A percentile compares a stretch with the other conserved stretches of the same genome.
Evolutionary conservation across 2,113 vertebrate species (phyloP).

Genomic region (Poeciliopsis turrubarensis): DNA sequence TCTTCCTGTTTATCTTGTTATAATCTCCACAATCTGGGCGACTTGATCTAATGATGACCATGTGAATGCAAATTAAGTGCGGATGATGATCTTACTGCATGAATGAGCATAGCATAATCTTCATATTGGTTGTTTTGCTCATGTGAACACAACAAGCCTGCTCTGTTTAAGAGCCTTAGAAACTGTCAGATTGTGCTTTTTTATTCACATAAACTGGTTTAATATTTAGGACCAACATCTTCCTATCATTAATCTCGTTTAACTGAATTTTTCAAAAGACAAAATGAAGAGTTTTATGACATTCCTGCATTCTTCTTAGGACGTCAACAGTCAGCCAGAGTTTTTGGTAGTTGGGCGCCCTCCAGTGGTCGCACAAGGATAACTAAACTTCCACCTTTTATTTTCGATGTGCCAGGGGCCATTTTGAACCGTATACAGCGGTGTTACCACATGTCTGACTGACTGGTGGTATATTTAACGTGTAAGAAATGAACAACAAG

Average conservation of each 20-base stretch:
- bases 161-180: not conserved
- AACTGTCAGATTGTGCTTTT: not conserved
- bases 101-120: not conserved
- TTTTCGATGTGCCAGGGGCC: slow-evolving; percentile 72
- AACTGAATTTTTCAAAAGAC: not conserved
- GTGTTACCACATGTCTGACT: slow-evolving; percentile 46
- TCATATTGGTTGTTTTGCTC: too few species aligned
- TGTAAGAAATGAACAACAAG: slow-evolving; percentile 43
- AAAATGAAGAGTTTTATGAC: not conserved
- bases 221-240: not conserved
- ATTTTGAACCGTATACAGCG: slow-evolving; percentile 74
- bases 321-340: not conserved
- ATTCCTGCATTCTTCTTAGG: not conserved
- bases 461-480: slow-evolving; percentile 45
- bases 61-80: not conserved
- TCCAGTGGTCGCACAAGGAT: slow-evolving; percentile 50
- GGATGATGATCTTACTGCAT: not conserved
- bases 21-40: not conserved
- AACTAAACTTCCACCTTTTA: slow-evolving; percentile 16
- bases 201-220: not conserved
- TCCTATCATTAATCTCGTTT: too few species aligned
- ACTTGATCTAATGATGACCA: too few species aligned
- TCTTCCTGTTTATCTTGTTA: not conserved
- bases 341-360: slow-evolving; percentile 57
- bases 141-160: not conserved